Conservation (phyloP, 30 jellyfish, hydroid and myxozoan genomes). For the Hydra vulgaris region DNA sequence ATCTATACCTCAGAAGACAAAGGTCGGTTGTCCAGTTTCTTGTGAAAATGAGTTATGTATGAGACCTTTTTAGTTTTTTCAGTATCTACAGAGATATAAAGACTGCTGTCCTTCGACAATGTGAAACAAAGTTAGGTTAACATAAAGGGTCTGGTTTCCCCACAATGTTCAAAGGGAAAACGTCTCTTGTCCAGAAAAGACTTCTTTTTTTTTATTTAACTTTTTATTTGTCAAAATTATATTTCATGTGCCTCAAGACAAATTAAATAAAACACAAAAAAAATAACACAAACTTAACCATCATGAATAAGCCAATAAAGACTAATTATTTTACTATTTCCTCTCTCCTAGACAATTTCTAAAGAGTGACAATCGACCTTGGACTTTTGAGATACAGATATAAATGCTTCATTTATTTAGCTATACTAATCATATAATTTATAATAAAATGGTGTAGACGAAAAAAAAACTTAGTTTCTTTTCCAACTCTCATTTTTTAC, state of each 20-base stretch:
- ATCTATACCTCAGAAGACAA: background rate
- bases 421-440: background rate
- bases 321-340: background rate
- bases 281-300: background rate
- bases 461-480: too few relatives aligned
- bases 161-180: background rate
- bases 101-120: background rate
- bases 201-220: background rate
- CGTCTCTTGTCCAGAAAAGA: background rate
- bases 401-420: background rate
- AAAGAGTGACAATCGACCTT: background rate
- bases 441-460: too few relatives aligned
- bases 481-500: background rate
- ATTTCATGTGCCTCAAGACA: background rate
- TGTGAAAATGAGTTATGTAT: background rate
- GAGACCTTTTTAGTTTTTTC: background rate
- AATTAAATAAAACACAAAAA: background rate
- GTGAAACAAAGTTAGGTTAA: background rate
- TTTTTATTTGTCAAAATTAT: background rate
- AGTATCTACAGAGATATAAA: background rate
- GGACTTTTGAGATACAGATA: background rate
- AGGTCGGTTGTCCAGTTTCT: background rate
- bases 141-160: background rate
- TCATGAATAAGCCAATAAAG: background rate
- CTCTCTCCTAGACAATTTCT: background rate